Evolutionary conservation across 2,113 vertebrate genomes (phyloP), one percentile per base, ranked within the genome.

Genomic region (Vulpes ferrilata): DNA sequence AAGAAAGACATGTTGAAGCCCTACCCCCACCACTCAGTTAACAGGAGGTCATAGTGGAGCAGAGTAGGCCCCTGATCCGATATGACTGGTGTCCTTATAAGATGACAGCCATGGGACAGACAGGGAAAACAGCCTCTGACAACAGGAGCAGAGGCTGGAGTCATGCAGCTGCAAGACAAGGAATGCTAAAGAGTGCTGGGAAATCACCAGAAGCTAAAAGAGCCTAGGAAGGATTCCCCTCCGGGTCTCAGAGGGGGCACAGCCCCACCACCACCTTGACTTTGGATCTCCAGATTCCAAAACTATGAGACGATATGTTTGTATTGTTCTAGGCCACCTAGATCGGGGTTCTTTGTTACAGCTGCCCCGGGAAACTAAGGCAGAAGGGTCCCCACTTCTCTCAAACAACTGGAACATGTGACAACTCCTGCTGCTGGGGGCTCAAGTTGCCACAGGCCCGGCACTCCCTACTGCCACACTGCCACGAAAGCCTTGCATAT

Each of bases 61-160:
- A 43, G 60, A n/a, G 11, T 4, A 12, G 32, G 15, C 4, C 32
- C 84, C 94, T 67, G 9, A 55, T 32, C 51, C 65, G 16, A 1
- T 3, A 3, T 0, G 22, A 43, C 43, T 2, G 7, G n/a, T 9
- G 48, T 38, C 86, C 82, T 27, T 13, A 17, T 23, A 55, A 65
- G 53, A 35, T 12, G 48, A 13, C 3, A 12, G 62, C n/a, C 81
- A 15, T 0, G 25, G 76, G 80, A 32, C 35, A 7, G 43, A 30
- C 4, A 4, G 82, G 35, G 43, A 35, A 38, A 15, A 15, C 0
- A 12, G 20, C 35, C 0, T 2, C 1, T 1, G 10, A 4, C 9
- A 0, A 48, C 4, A 3, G 17, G 11, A 25, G 51, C 6, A 27
- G 57, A 51, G 35, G 12, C 0, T 1, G 23, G 4, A 20, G 48